These are phyloP conservation scores for Anas capensis DNA, from an alignment of 2,797 vertebrate species.

Conservation along the genomic window DNA sequence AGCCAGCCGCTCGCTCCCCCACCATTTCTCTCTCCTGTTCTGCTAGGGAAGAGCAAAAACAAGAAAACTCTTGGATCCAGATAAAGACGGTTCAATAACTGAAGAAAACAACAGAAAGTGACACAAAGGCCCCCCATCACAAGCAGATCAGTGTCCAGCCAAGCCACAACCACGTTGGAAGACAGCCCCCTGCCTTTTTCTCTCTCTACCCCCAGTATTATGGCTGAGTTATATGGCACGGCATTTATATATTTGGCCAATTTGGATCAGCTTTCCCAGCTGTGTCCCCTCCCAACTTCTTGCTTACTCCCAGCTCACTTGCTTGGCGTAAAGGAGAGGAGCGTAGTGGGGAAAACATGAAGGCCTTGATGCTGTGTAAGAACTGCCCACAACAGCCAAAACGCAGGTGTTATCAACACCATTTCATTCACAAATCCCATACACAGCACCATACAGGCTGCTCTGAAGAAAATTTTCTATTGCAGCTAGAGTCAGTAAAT, in stretches of 20 bases:
- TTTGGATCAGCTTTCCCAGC: not conserved
- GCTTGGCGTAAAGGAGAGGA: not conserved
- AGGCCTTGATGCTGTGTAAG: not conserved
- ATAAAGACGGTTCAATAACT: not conserved
- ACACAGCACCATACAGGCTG: not conserved
- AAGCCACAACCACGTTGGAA: no score
- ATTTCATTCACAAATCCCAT: not conserved
- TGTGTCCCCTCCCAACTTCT: not conserved
- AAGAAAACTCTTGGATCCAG: not conserved
- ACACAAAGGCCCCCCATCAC: not conserved
- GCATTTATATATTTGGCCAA: not conserved
- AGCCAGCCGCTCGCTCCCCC: not conserved
- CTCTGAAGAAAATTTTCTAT: not conserved
- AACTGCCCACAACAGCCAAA: not conserved
- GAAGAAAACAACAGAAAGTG: not conserved
- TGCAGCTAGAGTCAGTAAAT: not conserved
- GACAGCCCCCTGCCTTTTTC: not conserved
- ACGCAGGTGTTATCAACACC: not conserved
- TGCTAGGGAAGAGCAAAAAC: not conserved
- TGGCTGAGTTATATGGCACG: not conserved
- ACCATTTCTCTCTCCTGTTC: no score
- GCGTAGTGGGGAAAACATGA: not conserved
- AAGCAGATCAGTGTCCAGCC: not conserved
- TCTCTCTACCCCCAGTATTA: not conserved
- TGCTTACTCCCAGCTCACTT: not conserved